Evolutionary conservation across 2,888 invertebrate species (phyloP).

Genomic region (Blastobasis lacticolella): DNA sequence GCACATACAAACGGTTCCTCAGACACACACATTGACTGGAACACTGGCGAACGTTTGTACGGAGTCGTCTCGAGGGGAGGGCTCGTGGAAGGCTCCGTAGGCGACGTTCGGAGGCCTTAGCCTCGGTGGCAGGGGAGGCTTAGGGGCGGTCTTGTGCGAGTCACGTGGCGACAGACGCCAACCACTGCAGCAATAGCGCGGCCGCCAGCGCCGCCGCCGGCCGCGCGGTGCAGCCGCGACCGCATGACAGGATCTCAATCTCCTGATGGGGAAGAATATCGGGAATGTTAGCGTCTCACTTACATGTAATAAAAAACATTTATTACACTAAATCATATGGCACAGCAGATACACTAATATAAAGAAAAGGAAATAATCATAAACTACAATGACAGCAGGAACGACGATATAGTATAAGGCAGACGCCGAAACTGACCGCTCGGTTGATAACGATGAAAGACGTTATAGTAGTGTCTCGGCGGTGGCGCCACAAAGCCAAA

Average conservation of each 20-base stretch:
- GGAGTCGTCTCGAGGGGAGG: too few species aligned
- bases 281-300: not conserved
- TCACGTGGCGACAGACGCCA: conserved; percentile 46
- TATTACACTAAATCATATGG: too few species aligned
- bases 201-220: conserved; percentile 34
- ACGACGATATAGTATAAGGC: too few species aligned
- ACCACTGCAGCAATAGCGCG: conserved; percentile 32
- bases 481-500: too few species aligned
- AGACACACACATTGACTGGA: conserved; percentile 31
- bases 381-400: too few species aligned
- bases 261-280: conserved; percentile 51
- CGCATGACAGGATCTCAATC: conserved; percentile 79
- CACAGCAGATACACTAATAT: too few species aligned
- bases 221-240: conserved; percentile 50
- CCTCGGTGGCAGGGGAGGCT: conserved; percentile 16
- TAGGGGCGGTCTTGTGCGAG: conserved; percentile 28
- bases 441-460: too few species aligned
- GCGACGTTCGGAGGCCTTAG: conserved; percentile 16
- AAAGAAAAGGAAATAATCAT: too few species aligned
- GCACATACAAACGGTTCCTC: conserved; percentile 30
- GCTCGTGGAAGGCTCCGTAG: too few species aligned
- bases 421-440: too few species aligned
- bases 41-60: conserved; percentile 30
- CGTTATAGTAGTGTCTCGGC: too few species aligned
- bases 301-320: too few species aligned